A percentile compares a stretch with the other conserved stretches of the same genome.
These are phyloP conservation scores for Crotalus viridis DNA, from an alignment of 2,113 vertebrate genomes.

Conservation along the genomic window DNA sequence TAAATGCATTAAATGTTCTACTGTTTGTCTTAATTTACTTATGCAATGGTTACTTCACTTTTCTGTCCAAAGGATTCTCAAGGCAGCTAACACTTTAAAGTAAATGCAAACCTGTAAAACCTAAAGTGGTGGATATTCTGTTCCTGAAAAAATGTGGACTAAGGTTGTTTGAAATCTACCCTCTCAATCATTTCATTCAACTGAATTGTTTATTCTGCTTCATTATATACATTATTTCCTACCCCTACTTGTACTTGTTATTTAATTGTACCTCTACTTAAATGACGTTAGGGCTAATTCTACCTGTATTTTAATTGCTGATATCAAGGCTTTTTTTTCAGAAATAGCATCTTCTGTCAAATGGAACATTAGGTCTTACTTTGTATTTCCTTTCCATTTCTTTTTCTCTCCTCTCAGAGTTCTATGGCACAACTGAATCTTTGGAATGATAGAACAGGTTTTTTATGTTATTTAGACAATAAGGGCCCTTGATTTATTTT, in stretches of 20 bases:
- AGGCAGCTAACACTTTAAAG: neutral
- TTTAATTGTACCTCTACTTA: too few species aligned
- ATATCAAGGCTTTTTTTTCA: neutral
- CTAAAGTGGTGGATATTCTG: neutral
- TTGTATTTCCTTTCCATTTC: neutral
- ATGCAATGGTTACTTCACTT: neutral
- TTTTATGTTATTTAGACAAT: neutral
- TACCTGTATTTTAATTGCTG: neutral
- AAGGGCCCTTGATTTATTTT: neutral
- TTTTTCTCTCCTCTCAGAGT: neutral
- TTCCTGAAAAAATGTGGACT: neutral
- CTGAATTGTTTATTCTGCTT: neutral
- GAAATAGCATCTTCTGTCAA: neutral
- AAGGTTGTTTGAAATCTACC: neutral
- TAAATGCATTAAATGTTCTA: neutral
- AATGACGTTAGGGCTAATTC: neutral
- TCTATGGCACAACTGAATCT: neutral
- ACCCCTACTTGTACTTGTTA: neutral
- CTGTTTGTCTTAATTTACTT: neutral
- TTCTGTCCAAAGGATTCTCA: neutral
- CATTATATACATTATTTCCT: neutral
- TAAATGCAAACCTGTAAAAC: neutral
- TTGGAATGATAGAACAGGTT: neutral
- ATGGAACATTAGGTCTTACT: neutral
- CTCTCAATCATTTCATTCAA: neutral